These are phyloP conservation scores for Plagodis dolabraria DNA, from an alignment of 2,888 invertebrate genomes.

Conservation along the genomic window DNA sequence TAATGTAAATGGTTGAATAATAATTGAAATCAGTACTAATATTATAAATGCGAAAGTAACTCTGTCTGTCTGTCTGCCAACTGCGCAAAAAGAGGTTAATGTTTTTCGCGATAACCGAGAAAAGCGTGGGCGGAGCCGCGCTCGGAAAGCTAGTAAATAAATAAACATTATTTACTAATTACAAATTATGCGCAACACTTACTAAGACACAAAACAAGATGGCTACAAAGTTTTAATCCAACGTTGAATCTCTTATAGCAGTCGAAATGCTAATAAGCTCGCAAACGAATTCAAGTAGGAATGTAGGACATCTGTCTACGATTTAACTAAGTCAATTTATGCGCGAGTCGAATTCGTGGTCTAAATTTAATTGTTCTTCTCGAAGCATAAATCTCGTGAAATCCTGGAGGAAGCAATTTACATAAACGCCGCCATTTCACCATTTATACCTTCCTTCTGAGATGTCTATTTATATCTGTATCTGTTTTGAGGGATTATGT, in stretches of 20 bases:
- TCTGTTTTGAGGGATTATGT: conserved; percentile 7
- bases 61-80: no score
- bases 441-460: conserved; percentile 65
- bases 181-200: no score
- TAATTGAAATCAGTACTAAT: no score
- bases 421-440: conserved; percentile 72
- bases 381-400: conserved; percentile 77
- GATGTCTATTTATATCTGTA: conserved; percentile 50
- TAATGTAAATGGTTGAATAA: no score
- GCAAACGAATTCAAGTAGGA: conserved; percentile 31
- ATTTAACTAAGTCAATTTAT: conserved; percentile 65
- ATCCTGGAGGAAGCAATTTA: conserved; percentile 79
- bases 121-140: no score
- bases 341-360: conserved; percentile 64
- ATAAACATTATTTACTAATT: no score
- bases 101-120: no score
- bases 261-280: conserved; percentile 35
- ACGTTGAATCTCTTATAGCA: conserved; percentile 12
- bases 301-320: conserved; percentile 40
- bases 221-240: not conserved
- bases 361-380: conserved; percentile 81
- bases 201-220: not conserved
- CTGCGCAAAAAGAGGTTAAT: no score
- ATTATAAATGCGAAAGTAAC: no score
- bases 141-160: no score